Percentiles rank a stretch among this genome's conserved stretches.
Evolutionary conservation across 2,797 vertebrate genomes (phyloP).

Genomic region (Sternarchorhynchus goeldii): DNA sequence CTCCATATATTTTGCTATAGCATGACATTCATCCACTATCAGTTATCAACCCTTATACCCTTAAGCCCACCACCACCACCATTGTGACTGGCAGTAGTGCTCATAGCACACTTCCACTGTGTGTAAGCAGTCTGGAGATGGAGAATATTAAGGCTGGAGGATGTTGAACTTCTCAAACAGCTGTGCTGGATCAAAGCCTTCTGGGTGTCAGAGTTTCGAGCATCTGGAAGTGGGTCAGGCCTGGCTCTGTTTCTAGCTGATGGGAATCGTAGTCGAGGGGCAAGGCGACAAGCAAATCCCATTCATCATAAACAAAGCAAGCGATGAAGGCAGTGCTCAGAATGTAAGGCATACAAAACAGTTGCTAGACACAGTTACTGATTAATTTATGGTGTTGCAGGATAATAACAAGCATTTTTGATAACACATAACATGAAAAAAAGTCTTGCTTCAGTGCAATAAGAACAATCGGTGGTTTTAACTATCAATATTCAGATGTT

Average conservation of each 20-base stretch:
- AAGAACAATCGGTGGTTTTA: no score
- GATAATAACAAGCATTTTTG: not conserved
- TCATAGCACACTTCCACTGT: constrained; percentile 7
- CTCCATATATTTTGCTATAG: constrained; percentile 11
- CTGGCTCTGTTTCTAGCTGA: constrained; percentile 32
- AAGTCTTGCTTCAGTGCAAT: no score
- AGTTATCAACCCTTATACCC: not conserved
- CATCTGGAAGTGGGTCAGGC: constrained; percentile 55
- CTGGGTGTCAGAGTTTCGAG: constrained; percentile 36
- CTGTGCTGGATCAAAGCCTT: constrained; percentile 54
- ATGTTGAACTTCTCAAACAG: constrained; percentile 48
- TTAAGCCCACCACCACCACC: not conserved
- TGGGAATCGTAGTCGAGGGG: constrained; percentile 22
- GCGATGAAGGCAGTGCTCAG: not conserved
- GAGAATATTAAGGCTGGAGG: constrained; percentile 29
- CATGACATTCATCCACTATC: constrained; percentile 12
- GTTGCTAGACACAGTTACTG: not conserved
- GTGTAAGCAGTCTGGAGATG: constrained; percentile 19
- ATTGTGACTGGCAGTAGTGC: constrained; percentile 25
- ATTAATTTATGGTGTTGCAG: not conserved
- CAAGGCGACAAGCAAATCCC: not conserved
- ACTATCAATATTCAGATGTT: constrained; percentile 13
- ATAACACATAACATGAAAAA: not conserved
- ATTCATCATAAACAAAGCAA: constrained; percentile 4
- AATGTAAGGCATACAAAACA: not conserved